phyloP scores from a whole-genome alignment of 2,113 vertebrate genomes.

The Gila orcuttii region DNA sequence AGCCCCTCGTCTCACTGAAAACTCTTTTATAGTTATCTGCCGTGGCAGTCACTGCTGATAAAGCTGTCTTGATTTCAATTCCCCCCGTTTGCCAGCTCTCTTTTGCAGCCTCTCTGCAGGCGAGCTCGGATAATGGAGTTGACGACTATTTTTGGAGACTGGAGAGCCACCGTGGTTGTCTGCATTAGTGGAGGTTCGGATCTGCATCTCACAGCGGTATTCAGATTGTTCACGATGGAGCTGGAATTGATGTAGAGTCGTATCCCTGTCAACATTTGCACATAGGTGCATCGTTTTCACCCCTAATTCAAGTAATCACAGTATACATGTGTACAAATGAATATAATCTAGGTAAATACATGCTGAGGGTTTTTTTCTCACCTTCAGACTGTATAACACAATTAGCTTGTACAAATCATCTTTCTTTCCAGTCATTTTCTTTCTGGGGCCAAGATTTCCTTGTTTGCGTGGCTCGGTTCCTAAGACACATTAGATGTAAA shows the following conservation, averaged over 20 bases:
- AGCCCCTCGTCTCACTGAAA: neutral
- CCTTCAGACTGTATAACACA: slow-evolving; percentile 12
- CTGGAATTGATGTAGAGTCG: neutral
- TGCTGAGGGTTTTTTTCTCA: neutral
- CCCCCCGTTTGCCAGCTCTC: slow-evolving; percentile 15
- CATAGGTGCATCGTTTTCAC: neutral
- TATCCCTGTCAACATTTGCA: neutral
- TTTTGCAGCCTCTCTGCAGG: neutral
- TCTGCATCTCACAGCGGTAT: neutral
- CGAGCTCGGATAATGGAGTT: slow-evolving; percentile 35
- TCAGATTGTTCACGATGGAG: neutral
- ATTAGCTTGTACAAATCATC: neutral
- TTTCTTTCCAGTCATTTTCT: neutral
- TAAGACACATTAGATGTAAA: neutral
- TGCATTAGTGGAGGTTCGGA: neutral
- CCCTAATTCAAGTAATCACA: neutral
- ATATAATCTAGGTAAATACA: neutral
- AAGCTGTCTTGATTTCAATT: slow-evolving; percentile 34
- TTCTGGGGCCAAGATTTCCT: neutral
- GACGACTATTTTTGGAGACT: slow-evolving; percentile 35
- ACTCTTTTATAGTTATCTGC: slow-evolving; percentile 31
- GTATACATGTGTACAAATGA: neutral
- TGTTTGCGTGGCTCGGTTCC: neutral
- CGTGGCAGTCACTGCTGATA: slow-evolving; percentile 25
- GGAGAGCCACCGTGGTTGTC: slow-evolving; percentile 23